These are phyloP conservation scores for Cephalopholis sonnerati DNA, from an alignment of 2,113 vertebrate genomes.

Conservation along the genomic window DNA sequence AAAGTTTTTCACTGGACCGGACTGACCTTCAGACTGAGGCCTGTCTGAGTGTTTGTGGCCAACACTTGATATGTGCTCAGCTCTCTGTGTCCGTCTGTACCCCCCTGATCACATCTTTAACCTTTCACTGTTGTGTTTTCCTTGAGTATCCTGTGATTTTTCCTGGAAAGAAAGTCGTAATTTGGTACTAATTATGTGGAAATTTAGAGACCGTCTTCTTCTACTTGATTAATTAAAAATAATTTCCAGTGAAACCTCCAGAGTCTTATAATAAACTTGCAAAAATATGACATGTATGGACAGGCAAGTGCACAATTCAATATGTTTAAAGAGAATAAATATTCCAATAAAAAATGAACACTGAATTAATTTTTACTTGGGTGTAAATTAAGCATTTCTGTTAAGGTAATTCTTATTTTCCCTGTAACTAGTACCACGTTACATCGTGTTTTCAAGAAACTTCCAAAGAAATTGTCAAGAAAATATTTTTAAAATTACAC, in stretches of 20 bases:
- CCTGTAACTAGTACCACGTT: not conserved
- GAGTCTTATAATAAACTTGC: not conserved
- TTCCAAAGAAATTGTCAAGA: fast-evolving
- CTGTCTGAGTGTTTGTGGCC: not conserved
- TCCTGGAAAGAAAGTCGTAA: not conserved
- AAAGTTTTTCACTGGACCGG: not conserved
- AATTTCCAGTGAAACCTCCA: not conserved
- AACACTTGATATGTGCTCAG: constrained; percentile 17
- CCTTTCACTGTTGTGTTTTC: not conserved
- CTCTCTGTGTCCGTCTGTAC: not conserved
- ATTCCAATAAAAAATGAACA: not conserved
- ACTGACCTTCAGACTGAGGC: constrained; percentile 1
- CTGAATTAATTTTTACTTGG: not conserved
- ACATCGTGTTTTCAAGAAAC: not conserved
- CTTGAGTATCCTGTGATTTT: not conserved
- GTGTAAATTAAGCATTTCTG: not conserved
- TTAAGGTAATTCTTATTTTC: not conserved
- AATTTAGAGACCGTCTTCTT: not conserved
- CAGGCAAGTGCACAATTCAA: not conserved
- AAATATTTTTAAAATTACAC: not conserved
- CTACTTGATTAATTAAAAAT: not conserved
- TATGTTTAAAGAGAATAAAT: not conserved
- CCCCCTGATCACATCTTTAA: not conserved
- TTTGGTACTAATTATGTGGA: not conserved
- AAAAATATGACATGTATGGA: not conserved